Evolutionary conservation across 37 sponge, comb jelly and placozoan species (phyloP).

Genomic region (Agelas oroides): DNA sequence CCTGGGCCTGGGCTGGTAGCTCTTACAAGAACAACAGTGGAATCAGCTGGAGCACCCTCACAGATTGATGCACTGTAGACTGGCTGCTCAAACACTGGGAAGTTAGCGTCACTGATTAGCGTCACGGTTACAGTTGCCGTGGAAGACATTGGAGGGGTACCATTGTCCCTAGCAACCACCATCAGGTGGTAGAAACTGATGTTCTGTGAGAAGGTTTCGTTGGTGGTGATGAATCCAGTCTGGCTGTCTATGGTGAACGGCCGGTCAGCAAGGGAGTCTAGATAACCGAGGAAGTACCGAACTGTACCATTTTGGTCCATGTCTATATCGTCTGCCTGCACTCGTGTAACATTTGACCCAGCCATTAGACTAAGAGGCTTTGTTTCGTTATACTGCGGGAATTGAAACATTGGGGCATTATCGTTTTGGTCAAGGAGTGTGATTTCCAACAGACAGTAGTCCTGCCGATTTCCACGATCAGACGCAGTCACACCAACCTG

Average conservation of each 20-base stretch:
- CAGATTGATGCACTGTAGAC: constrained; percentile 43
- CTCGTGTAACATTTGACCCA: constrained; percentile 42
- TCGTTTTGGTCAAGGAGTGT: constrained; percentile 75
- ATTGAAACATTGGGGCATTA: constrained; percentile 51
- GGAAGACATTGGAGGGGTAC: neutral
- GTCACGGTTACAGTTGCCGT: constrained; percentile 34
- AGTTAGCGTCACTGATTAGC: neutral
- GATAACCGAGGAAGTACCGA: constrained; percentile 19
- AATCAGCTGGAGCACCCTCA: constrained; percentile 27
- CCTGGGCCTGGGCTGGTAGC: constrained; percentile 11
- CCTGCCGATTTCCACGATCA: constrained; percentile 64
- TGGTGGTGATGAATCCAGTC: constrained; percentile 53
- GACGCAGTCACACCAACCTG: constrained; percentile 54
- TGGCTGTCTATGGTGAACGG: constrained; percentile 40
- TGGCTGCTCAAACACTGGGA: constrained; percentile 51
- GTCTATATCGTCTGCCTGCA: constrained; percentile 62
- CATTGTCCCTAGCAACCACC: constrained; percentile 47
- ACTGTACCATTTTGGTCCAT: constrained; percentile 26
- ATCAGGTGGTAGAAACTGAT: constrained; percentile 3
- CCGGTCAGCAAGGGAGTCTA: neutral
- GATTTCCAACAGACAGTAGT: constrained; percentile 58
- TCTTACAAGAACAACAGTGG: constrained; percentile 18
- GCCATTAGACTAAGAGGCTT: neutral
- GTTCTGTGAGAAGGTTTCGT: neutral
- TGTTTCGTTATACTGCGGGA: constrained; percentile 13